Conservation (phyloP, 2,113 vertebrate species). For the Plectropomus leopardus region DNA sequence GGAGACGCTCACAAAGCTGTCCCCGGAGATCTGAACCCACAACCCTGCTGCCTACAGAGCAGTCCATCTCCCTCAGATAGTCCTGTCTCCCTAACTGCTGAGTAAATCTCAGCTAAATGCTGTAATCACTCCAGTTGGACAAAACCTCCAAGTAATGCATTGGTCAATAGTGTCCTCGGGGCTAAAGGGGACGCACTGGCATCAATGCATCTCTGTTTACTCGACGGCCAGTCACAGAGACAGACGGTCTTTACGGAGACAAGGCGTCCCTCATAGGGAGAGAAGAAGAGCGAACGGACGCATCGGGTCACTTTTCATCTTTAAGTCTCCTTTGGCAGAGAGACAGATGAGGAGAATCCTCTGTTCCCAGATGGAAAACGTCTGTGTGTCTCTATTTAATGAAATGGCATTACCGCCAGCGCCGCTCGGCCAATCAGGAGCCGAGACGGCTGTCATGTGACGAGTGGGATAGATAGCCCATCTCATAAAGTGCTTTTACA, state of each 20-base stretch:
- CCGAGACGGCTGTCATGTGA: conserved; percentile 68
- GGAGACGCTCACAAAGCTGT: background rate
- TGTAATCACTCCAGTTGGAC: conserved; percentile 73
- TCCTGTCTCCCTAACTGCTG: conserved; percentile 33
- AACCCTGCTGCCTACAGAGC: conserved; percentile 29
- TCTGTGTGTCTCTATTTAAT: conserved; percentile 74
- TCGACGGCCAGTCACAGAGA: conserved; percentile 54
- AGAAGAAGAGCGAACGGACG: conserved; percentile 26
- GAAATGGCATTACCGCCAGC: conserved; percentile 59
- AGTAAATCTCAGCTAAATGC: conserved; percentile 70
- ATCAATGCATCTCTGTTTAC: conserved; percentile 73
- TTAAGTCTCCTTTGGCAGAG: conserved; percentile 69
- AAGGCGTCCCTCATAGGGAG: conserved; percentile 32
- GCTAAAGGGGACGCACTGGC: conserved; percentile 53
- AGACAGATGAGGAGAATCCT: conserved; percentile 66
- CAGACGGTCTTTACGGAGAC: conserved; percentile 57
- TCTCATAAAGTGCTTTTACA: conserved; percentile 81
- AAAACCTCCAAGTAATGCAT: conserved; percentile 64
- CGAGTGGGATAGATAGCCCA: conserved; percentile 51
- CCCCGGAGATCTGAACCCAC: conserved; percentile 56
- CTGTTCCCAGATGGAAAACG: conserved; percentile 66
- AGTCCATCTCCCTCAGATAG: conserved; percentile 52
- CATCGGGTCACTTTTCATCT: conserved; percentile 72
- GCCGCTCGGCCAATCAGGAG: conserved; percentile 62
- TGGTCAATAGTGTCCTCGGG: conserved; percentile 71